These are phyloP conservation scores for Uropsilus gracilis DNA, from an alignment of 2,113 vertebrate genomes.

Conservation along the genomic window DNA sequence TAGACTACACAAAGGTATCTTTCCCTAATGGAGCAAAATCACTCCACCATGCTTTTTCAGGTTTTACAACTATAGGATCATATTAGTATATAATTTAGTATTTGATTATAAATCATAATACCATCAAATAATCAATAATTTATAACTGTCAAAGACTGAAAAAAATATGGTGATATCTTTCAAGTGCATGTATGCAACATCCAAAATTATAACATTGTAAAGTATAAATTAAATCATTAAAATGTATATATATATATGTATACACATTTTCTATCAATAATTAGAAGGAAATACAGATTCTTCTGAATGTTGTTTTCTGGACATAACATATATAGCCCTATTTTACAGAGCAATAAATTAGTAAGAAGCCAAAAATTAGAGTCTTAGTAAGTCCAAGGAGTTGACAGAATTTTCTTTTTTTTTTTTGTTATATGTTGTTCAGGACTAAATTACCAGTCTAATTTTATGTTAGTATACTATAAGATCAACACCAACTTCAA, in stretches of 20 bases:
- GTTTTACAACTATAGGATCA: background rate
- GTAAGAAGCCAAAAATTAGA: background rate
- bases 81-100: background rate
- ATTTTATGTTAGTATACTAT: background rate
- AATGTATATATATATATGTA: no score
- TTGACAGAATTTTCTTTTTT: background rate
- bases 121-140: no score
- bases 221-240: no score
- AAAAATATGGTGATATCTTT: no score
- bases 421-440: fast-evolving
- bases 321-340: background rate
- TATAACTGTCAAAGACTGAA: no score
- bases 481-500: background rate
- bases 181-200: no score
- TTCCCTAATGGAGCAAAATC: background rate
- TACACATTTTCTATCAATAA: no score
- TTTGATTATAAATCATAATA: background rate
- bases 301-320: background rate
- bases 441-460: background rate
- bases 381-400: no score
- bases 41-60: background rate
- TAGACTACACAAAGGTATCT: background rate
- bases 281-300: background rate
- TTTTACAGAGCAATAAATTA: background rate
- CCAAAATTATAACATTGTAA: no score